Evolutionary conservation across 2,888 invertebrate species (phyloP).

Genomic region (Nasonia oneida): DNA sequence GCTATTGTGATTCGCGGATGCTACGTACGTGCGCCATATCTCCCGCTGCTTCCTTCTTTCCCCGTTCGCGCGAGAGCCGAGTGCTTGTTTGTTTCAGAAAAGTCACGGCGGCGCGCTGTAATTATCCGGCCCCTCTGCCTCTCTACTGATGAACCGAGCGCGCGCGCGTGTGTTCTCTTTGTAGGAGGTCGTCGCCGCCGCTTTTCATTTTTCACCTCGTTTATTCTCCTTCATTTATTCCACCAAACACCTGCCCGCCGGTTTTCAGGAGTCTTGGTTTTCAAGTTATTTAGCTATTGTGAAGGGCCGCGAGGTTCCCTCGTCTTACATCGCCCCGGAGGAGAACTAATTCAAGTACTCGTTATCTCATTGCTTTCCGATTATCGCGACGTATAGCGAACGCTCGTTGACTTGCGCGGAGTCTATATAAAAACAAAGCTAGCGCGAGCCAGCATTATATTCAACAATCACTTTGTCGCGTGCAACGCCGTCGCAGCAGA

Average conservation of each 20-base stretch:
- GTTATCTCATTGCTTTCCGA: slow-evolving; percentile 33
- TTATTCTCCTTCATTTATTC: neutral
- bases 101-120: slow-evolving; percentile 19
- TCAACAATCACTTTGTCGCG: neutral
- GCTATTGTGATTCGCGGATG: slow-evolving; percentile 46
- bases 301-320: neutral
- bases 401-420: neutral
- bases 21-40: neutral
- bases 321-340: neutral
- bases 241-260: neutral
- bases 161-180: neutral
- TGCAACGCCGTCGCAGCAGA: slow-evolving; percentile 2
- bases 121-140: neutral
- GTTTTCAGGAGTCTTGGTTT: neutral
- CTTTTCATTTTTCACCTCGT: neutral
- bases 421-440: neutral
- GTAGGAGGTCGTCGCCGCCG: neutral
- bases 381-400: neutral
- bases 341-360: neutral
- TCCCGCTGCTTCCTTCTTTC: neutral
- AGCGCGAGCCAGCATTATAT: neutral
- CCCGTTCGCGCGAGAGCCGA: neutral
- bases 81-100: slow-evolving; percentile 14
- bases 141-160: neutral
- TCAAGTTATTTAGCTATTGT: neutral